Percentiles rank a stretch among this genome's conserved stretches.
Conservation (phyloP, 2,113 vertebrate genomes). For the human region DNA sequence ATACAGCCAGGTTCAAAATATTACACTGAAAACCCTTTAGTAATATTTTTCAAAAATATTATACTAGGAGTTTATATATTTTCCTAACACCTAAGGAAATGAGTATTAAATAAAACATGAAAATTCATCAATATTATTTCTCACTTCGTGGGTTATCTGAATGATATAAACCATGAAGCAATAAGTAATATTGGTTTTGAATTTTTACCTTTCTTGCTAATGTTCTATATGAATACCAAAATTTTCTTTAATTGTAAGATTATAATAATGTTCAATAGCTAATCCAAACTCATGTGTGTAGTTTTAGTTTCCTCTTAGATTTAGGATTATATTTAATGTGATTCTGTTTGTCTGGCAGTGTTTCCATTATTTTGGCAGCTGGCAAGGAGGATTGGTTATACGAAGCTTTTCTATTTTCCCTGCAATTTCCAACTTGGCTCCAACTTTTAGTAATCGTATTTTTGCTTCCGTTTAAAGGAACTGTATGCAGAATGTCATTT, state of each 20-base stretch:
- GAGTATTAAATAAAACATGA: background rate
- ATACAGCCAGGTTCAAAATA: background rate
- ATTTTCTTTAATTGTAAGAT: background rate
- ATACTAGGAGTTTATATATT: background rate
- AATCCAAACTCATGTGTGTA: background rate
- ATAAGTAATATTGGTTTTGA: too few species aligned
- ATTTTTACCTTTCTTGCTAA: background rate
- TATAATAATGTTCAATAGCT: background rate
- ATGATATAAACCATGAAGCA: too few species aligned
- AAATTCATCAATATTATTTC: background rate
- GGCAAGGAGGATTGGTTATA: background rate
- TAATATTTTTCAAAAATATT: background rate
- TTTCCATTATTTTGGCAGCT: background rate
- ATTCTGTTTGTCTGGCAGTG: background rate
- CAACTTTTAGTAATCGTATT: background rate
- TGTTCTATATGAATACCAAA: background rate
- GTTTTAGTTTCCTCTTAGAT: background rate
- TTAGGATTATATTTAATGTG: background rate
- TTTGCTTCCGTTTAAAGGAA: constrained; percentile 11
- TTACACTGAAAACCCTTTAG: background rate
- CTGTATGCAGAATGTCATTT: background rate
- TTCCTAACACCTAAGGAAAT: background rate
- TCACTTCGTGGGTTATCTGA: background rate
- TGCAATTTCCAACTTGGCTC: background rate
- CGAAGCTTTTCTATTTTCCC: background rate